Base-by-base conservation (phyloP, 2,797 vertebrate species). In the Cyclopterus lumpus region DNA sequence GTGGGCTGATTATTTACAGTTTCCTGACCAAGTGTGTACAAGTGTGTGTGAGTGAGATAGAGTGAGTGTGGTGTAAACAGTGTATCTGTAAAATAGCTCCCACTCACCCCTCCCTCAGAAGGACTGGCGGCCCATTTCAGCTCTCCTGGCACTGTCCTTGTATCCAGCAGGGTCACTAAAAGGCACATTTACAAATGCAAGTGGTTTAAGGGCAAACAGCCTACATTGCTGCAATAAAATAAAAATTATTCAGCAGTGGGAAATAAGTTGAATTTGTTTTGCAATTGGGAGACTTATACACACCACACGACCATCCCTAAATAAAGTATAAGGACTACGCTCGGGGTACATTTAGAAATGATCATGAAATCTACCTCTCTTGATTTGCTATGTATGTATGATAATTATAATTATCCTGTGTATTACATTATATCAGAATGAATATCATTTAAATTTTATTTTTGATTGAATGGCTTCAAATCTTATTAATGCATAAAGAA, bases 101-200 rank as follows among this genome's bases (percentile, higher is more conserved):
- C 89, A 97, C 98, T 98, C 96, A 99, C 97, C 96, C 98, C 98
- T 96, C 97, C 97, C 95, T 99, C 98, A 88, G 97, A 90, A 54
- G 98, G 98, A 92, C 97, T 98, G 16, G 97, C 97, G 92, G 97
- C 97, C 98, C 98, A 99, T 91, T 98, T 98, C 93, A 99, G 95
- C 71, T 99, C 97, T 91, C 97, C 97, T 94, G 98, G 97, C 84
- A 98, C 98, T 16, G 98, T 99, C 93, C 96, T 96, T 92, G 98
- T 99, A 93, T 99, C 98, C 96, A 99, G 92, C 89, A 99, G 94
- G 84, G 97, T 99, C 94, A 99, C 97, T 99, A 92, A 87, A 80
- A 90, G 77, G 82, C 84, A 90, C 85, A 92, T 67, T 72, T 82
- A 93, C 60, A 87, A 49, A 85, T 59, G 74, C 77, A 82, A 72